phyloP scores from a whole-genome alignment of 2,888 invertebrate genomes.

The Orchesella flavescens region DNA sequence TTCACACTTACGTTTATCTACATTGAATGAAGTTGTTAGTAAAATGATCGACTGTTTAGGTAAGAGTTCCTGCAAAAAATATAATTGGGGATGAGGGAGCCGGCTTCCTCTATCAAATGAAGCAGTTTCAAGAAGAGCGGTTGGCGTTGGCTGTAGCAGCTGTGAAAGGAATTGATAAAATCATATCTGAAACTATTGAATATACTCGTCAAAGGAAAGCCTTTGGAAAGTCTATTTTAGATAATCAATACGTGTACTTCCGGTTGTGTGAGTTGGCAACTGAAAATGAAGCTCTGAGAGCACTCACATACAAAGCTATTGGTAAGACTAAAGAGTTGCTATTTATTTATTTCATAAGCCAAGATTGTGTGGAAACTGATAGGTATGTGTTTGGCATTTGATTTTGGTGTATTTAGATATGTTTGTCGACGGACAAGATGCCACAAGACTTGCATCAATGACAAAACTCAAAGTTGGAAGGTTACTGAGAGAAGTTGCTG shows the following conservation, averaged over 20 bases:
- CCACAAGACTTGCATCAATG: conserved; percentile 78
- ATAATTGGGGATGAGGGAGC: conserved; percentile 77
- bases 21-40: too few relatives aligned
- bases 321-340: too few relatives aligned
- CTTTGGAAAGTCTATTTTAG: conserved; percentile 76
- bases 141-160: conserved; percentile 74
- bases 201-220: conserved; percentile 76
- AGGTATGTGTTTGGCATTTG: too few relatives aligned
- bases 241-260: conserved; percentile 76
- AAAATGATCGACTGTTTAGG: conserved; percentile 12
- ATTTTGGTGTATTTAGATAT: conserved; percentile 63
- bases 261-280: conserved; percentile 77
- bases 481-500: conserved; percentile 75
- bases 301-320: conserved; percentile 76
- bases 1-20: too few relatives aligned
- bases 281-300: conserved; percentile 76
- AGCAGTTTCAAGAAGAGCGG: conserved; percentile 77
- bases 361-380: too few relatives aligned
- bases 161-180: conserved; percentile 61
- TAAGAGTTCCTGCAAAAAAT: conserved; percentile 75
- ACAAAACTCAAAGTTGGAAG: conserved; percentile 77
- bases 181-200: conserved; percentile 74
- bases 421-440: conserved; percentile 73
- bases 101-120: conserved; percentile 78
- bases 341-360: too few relatives aligned